Percentiles rank a stretch among this genome's conserved stretches.
Evolutionary conservation across 2,888 invertebrate species (phyloP).

Genomic region (Rhimphoctona megacephalus): DNA sequence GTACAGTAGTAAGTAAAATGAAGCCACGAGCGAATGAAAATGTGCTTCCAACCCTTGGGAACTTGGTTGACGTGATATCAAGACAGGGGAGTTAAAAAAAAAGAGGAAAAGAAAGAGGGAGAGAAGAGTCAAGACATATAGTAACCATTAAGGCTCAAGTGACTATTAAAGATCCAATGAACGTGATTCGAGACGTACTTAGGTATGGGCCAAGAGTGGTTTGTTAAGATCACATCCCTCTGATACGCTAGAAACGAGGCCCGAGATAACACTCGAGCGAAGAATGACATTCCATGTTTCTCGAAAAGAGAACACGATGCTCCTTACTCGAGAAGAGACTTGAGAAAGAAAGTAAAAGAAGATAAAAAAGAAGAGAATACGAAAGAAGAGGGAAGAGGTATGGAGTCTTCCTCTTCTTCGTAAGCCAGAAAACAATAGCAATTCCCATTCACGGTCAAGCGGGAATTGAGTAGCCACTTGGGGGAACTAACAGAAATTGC

Average conservation of each 20-base stretch:
- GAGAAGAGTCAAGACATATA: conserved; percentile 16
- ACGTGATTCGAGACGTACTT: conserved; percentile 48
- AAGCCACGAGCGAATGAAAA: not conserved
- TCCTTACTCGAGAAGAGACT: not conserved
- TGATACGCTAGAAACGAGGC: conserved; percentile 56
- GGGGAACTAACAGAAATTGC: conserved; percentile 17
- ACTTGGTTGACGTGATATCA: conserved; percentile 5
- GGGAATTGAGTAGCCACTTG: conserved; percentile 23
- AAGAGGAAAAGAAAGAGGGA: not conserved
- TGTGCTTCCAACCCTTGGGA: not conserved
- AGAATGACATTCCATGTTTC: conserved; percentile 25
- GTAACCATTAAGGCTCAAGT: conserved; percentile 21
- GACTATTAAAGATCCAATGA: conserved; percentile 57
- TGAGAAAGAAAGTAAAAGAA: not conserved
- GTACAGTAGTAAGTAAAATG: not conserved
- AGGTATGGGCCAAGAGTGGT: conserved; percentile 38
- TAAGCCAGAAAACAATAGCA: conserved; percentile 18
- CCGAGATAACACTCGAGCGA: conserved; percentile 38
- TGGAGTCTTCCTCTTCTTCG: not conserved
- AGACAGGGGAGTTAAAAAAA: not conserved
- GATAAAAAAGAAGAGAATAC: conserved; percentile 2
- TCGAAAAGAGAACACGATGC: conserved; percentile 28
- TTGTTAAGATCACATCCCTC: conserved; percentile 65
- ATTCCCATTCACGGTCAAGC: conserved; percentile 26
- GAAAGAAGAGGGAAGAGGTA: not conserved